Evolutionary conservation across 2,797 vertebrate genomes (phyloP).

Genomic region (Eutrigla gurnardus): DNA sequence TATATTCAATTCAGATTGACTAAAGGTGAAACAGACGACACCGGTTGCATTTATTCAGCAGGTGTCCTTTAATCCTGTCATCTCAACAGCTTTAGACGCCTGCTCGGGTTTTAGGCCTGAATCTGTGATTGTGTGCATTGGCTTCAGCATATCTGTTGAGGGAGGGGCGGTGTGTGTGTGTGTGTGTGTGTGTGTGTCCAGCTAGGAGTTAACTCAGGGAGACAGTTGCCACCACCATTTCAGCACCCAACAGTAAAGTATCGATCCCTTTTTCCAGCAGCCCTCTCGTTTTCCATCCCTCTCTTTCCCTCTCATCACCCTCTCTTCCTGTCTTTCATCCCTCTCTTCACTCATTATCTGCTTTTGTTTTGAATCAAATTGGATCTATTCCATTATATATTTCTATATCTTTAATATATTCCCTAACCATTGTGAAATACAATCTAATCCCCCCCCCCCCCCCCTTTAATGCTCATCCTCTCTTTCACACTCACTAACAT

Average conservation of each 20-base stretch:
- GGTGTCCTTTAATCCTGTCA: constrained; percentile 27
- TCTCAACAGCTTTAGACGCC: constrained; percentile 40
- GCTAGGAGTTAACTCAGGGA: constrained; percentile 71
- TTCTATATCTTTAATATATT: constrained; percentile 5
- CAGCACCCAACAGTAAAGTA: constrained; percentile 72
- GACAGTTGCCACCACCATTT: constrained; percentile 77
- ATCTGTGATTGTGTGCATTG: neutral
- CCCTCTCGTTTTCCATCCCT: constrained; percentile 54
- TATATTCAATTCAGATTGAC: neutral
- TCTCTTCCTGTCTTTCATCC: constrained; percentile 34
- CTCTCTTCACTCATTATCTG: constrained; percentile 1
- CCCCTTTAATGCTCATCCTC: neutral
- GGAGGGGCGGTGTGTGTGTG: constrained; percentile 24
- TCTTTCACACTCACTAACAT: neutral
- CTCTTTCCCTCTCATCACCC: constrained; percentile 45
- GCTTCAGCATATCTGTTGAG: neutral
- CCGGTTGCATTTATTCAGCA: constrained; percentile 42
- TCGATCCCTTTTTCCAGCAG: constrained; percentile 73
- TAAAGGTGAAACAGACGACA: constrained; percentile 26
- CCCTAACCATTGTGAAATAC: constrained; percentile 9
- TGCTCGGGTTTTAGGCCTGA: constrained; percentile 11
- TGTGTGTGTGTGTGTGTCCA: constrained; percentile 28
- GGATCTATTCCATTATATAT: constrained; percentile 1
- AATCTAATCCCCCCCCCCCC: neutral
- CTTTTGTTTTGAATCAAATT: constrained; percentile 27